phyloP scores from a whole-genome alignment of 1,140 invertebrate genomes.

The Aplysia californica region DNA sequence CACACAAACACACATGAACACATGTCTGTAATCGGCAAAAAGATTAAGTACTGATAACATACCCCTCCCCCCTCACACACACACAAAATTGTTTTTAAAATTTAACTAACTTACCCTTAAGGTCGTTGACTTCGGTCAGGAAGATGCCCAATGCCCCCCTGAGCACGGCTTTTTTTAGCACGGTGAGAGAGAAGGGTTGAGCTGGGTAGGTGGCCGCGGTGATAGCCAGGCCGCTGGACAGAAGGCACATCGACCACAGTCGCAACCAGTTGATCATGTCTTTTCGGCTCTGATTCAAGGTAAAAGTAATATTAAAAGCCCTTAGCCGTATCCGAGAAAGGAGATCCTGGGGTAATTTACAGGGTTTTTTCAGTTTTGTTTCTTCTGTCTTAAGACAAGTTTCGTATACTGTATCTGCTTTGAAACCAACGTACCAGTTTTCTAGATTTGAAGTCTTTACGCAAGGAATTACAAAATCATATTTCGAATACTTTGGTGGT shows the following conservation, averaged over 20 bases:
- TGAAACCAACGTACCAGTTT: background rate
- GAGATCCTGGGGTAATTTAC: background rate
- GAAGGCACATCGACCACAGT: slow-evolving; percentile 68
- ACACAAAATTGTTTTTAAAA: background rate
- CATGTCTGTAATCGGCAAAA: background rate
- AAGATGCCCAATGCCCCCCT: slow-evolving; percentile 68
- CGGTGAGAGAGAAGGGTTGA: slow-evolving; percentile 58
- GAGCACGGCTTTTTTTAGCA: slow-evolving; percentile 62
- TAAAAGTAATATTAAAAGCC: background rate
- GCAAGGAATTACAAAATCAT: too few relatives aligned
- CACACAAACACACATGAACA: background rate
- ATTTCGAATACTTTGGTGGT: too few relatives aligned
- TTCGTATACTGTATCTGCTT: background rate
- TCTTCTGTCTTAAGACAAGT: background rate
- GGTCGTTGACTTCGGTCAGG: slow-evolving; percentile 66
- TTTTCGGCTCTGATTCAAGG: slow-evolving; percentile 54
- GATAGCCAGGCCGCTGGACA: slow-evolving; percentile 67
- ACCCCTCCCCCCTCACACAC: background rate
- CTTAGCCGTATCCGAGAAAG: background rate
- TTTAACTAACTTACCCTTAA: slow-evolving; percentile 48
- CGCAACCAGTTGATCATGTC: slow-evolving; percentile 69
- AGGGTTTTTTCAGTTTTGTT: background rate
- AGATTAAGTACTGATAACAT: background rate
- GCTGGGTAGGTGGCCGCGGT: slow-evolving; percentile 68
- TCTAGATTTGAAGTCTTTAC: background rate